These are phyloP conservation scores for Phocoena sinus DNA, from an alignment of 2,113 vertebrate species.

Conservation along the genomic window DNA sequence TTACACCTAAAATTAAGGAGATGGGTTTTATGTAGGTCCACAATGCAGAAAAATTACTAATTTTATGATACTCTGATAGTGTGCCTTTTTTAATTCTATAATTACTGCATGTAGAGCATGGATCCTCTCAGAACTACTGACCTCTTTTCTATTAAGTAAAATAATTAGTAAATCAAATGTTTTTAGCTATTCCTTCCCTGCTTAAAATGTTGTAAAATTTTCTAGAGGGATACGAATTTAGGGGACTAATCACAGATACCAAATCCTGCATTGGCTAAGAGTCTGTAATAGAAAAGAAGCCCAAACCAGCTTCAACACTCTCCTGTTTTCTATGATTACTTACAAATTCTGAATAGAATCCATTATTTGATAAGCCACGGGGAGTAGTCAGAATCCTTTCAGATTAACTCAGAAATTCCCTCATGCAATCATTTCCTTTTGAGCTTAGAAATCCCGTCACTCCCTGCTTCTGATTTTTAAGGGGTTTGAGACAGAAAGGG, in stretches of 20 bases:
- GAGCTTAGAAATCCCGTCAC: background rate
- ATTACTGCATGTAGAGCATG: background rate
- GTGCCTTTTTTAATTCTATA: background rate
- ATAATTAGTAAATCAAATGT: background rate
- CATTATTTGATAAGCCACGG: background rate
- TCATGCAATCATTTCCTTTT: background rate
- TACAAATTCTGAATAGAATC: background rate
- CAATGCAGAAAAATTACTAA: background rate
- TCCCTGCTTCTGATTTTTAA: background rate
- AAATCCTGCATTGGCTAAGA: background rate
- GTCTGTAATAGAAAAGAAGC: background rate
- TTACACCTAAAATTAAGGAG: background rate
- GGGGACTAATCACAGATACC: background rate
- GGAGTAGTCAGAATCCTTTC: background rate
- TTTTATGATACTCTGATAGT: background rate
- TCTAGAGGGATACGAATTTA: background rate
- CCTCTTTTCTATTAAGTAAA: conserved; percentile 1
- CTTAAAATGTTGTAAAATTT: background rate
- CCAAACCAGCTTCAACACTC: background rate
- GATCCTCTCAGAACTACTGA: background rate
- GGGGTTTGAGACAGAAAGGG: background rate
- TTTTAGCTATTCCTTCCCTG: background rate
- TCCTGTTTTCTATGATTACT: background rate
- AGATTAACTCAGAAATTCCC: background rate
- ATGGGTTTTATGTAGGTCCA: background rate